A percentile compares a stretch with the other conserved stretches of the same genome.
These are phyloP conservation scores for Oryzias celebensis DNA, from an alignment of 2,113 vertebrate species.

Conservation along the genomic window DNA sequence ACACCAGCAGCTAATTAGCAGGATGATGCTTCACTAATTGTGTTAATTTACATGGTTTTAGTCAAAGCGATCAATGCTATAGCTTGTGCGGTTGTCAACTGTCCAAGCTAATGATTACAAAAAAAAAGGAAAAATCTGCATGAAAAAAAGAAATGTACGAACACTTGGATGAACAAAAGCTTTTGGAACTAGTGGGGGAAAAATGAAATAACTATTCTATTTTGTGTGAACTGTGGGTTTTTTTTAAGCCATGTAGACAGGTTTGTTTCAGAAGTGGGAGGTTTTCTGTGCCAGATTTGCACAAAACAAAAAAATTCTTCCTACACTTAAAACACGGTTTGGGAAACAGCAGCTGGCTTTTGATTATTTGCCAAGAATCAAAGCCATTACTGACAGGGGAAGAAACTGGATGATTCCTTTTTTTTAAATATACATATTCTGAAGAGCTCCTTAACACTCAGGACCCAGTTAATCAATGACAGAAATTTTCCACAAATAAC, in stretches of 20 bases:
- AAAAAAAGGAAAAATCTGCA: conserved; percentile 79
- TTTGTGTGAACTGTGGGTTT: not conserved
- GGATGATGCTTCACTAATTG: conserved; percentile 98
- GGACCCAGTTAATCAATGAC: conserved; percentile 63
- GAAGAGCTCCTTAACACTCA: conserved; percentile 52
- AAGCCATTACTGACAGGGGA: conserved; percentile 10
- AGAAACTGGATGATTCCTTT: conserved; percentile 27
- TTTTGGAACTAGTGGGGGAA: not conserved
- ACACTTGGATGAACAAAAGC: conserved; percentile 19
- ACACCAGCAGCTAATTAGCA: conserved; percentile 96
- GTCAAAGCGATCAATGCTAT: conserved; percentile 92
- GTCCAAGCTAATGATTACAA: conserved; percentile 91
- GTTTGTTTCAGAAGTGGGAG: conserved; percentile 29
- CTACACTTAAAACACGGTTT: conserved; percentile 8
- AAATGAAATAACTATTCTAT: not conserved
- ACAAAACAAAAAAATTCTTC: conserved; percentile 1
- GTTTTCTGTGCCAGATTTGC: not conserved
- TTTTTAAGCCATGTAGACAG: conserved; percentile 24
- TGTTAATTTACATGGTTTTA: conserved; percentile 99
- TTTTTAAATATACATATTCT: conserved; percentile 56
- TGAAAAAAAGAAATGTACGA: conserved; percentile 42
- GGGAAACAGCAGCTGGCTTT: conserved; percentile 1
- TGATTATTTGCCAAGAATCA: conserved; percentile 12
- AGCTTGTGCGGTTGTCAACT: conserved; percentile 90
- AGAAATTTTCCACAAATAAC: conserved; percentile 51